Base-by-base conservation (phyloP, 1,140 invertebrate genomes). In the Drosophila takahashii region DNA sequence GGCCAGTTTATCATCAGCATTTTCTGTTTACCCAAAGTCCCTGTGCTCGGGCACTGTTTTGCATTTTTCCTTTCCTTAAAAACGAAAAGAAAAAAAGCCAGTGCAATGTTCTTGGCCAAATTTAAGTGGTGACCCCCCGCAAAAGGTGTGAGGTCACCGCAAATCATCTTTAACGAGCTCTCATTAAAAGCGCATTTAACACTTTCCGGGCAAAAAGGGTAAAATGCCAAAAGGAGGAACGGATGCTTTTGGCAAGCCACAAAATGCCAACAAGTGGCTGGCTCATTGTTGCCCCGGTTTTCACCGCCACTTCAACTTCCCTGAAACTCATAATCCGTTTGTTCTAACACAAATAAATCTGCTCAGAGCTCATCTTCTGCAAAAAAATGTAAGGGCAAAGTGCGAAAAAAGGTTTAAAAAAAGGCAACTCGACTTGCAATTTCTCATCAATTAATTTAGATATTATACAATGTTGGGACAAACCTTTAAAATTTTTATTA, bases 341-440 rank as follows among this genome's bases (percentile, higher is more conserved):
- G 48, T 51, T 81, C 56, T 47, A 74, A 60, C 73, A 75, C 51
- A 85, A 70, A 78, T 86, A 85, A 85, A 81, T 85, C 81, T 61
- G 81, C 58, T 70, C 52, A 27, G 26, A 74, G 78, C 77, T 81
- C 52, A 61, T 58, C 54, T 52, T 56, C 15, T 34, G 32, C 22
- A 34, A 32, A 70, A 62, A 62, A 48, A 48, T 3, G 0, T 6
- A 18, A 47, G 41, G 18, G 32, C 2, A 48, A 39, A 47, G 58
- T 57, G 50, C 29, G 36, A 34, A n/a, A 26, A 9, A 29, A 32
- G 9, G 10, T 36, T 56, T 8, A 1, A 0, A 16, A 44, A 13
- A 18, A 18, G 15, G 18, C 27, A 26, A 0, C 9, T 18, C 39
- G 6, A 13, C 1, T 9, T 3, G 1, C n/a, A 1, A 41, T 32